A percentile compares a stretch with the other conserved stretches of the same genome.
These are phyloP conservation scores for Lates japonicus DNA, from an alignment of 2,797 vertebrate genomes.

Conservation along the genomic window DNA sequence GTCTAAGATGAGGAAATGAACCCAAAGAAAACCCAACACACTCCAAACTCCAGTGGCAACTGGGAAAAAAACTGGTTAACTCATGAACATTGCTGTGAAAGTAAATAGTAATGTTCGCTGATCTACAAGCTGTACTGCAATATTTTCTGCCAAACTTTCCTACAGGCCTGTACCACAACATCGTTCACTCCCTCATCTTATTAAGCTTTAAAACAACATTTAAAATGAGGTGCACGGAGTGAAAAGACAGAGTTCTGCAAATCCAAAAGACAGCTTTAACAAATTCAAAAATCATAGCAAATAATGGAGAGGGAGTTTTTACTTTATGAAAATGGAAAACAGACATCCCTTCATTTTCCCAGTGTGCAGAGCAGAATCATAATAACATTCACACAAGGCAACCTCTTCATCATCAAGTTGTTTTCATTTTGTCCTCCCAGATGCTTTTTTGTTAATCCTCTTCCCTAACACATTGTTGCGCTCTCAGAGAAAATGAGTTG, in stretches of 20 bases:
- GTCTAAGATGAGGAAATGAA: background rate
- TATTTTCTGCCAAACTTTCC: background rate
- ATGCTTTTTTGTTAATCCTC: conserved; percentile 35
- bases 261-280: conserved; percentile 17
- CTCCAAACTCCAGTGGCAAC: background rate
- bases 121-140: background rate
- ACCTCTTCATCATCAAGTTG: conserved; percentile 53
- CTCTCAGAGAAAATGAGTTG: conserved; percentile 25
- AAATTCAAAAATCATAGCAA: conserved; percentile 1
- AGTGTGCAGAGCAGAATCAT: background rate
- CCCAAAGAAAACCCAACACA: background rate
- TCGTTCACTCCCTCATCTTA: conserved; percentile 3
- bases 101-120: background rate
- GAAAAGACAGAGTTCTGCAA: background rate
- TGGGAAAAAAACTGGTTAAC: background rate
- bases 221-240: conserved; percentile 7
- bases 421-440: conserved; percentile 38
- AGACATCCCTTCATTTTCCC: conserved; percentile 22
- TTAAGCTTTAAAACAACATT: conserved; percentile 9
- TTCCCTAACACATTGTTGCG: conserved; percentile 1
- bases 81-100: no score
- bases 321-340: conserved; percentile 1
- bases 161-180: conserved; percentile 1
- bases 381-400: conserved; percentile 28
- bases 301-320: background rate